A percentile compares a stretch with the other conserved stretches of the same genome.
phyloP scores from a whole-genome alignment of 2,797 vertebrate species.

The Lagodon rhomboides region DNA sequence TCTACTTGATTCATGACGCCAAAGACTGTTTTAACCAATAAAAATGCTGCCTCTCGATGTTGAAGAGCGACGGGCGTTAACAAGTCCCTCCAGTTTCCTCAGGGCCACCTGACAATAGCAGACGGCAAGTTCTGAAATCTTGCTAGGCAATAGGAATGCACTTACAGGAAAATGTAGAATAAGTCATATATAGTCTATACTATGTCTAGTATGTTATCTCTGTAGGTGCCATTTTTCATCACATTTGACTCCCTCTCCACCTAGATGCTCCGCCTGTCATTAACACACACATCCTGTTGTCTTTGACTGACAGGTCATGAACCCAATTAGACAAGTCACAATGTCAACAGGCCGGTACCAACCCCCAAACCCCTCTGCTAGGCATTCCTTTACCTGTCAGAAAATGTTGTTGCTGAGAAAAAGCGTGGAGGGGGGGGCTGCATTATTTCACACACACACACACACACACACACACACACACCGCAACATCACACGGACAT shows the following conservation, averaged over 20 bases:
- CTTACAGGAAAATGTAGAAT: neutral
- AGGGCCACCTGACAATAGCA: constrained; percentile 27
- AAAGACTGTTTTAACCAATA: neutral
- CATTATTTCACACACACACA: constrained; percentile 38
- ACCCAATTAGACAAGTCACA: constrained; percentile 22
- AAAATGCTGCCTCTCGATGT: constrained; percentile 18
- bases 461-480: constrained; percentile 35
- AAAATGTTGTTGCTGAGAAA: constrained; percentile 8
- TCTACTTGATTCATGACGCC: constrained; percentile 5
- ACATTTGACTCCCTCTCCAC: neutral
- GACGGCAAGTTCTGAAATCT: constrained; percentile 5
- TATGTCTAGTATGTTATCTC: neutral
- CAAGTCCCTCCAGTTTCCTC: constrained; percentile 4
- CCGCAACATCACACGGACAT: constrained; percentile 30
- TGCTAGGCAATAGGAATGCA: neutral
- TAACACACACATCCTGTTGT: neutral
- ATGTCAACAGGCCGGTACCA: constrained; percentile 11
- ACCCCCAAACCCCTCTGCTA: constrained; percentile 8
- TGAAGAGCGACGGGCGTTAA: constrained; percentile 11
- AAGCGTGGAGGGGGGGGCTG: constrained; percentile 36
- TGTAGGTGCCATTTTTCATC: no score
- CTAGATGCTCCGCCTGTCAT: neutral
- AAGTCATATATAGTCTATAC: neutral
- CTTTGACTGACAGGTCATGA: constrained; percentile 4
- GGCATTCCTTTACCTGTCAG: constrained; percentile 35